Base-by-base conservation (phyloP, 1,140 invertebrate species). In the Patella vulgata region DNA sequence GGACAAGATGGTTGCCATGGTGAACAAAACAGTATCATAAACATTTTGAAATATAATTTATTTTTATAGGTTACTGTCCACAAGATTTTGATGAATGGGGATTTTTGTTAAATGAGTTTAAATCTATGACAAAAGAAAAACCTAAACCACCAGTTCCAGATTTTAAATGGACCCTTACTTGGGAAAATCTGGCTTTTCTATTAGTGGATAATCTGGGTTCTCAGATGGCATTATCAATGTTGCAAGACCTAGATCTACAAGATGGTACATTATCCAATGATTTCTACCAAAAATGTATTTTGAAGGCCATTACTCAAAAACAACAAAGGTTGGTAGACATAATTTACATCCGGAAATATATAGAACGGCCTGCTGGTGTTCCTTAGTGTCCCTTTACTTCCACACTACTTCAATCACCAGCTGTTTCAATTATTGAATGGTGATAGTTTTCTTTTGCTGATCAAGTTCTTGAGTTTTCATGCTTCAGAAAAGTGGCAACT, bases 241-340 rank as follows among this genome's bases (percentile, higher is more conserved):
- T 77, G 46, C 33, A 67, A 17, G 57, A 59, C 11, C 52, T 46
- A 57, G 25, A 65, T 6, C 21, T 69, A 6, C 59, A 54, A 21
- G 58, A 60, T 1, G 40, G 50, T 28, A 58, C 23, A n/a, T 39
- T 66, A 30, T 63, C 64, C 2, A 17, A 28, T 27, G n/a, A 50
- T 4, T 68, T 74, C 36, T 71, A 70, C 43, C 61, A 66, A 43
- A 58, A 48, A 12, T 67, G 66, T 55, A 14, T 76, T 12, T 31
- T 68, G 4, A 58, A 66, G 17, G 63, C 66, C 51, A 21, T 67
- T 14, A 57, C 70, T 6, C 53, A 76, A n/a, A 66, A 51, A 52
- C 64, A 68, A 19, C 69, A 76, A 59, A 62, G 59, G 72, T 74
- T 48, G 50, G 54, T n/a, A n/a, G n/a, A n/a, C n/a, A n/a, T n/a